A percentile compares a stretch with the other conserved stretches of the same genome.
These are phyloP conservation scores for Staurois parvus DNA, from an alignment of 2,797 vertebrate genomes.

Conservation along the genomic window DNA sequence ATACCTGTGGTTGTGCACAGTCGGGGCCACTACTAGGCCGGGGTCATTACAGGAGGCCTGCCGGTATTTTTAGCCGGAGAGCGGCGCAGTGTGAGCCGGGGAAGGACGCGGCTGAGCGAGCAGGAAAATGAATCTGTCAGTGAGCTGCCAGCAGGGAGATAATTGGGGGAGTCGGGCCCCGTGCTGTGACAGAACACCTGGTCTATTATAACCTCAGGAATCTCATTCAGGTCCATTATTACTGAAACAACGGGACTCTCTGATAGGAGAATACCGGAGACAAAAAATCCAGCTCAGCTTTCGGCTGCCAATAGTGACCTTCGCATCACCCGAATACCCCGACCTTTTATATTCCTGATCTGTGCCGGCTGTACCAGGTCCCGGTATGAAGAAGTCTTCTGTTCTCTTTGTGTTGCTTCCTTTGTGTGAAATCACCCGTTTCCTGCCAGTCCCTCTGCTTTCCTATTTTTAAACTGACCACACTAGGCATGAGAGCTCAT, in stretches of 20 bases:
- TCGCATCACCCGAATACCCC: too few species aligned
- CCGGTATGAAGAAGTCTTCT: too few species aligned
- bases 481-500: too few species aligned
- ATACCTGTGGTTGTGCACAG: conserved; percentile 8
- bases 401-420: too few species aligned
- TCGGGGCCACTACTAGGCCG: conserved; percentile 7
- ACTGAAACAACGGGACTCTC: not conserved
- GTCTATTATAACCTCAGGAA: conserved; percentile 6
- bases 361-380: too few species aligned
- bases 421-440: too few species aligned
- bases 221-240: not conserved
- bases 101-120: conserved; percentile 25
- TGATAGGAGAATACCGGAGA: not conserved
- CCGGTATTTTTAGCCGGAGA: conserved; percentile 48
- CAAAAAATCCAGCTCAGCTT: not conserved
- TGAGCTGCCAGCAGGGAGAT: conserved; percentile 25
- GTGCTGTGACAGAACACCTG: conserved; percentile 6
- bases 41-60: conserved; percentile 32
- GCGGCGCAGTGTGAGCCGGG: conserved; percentile 19
- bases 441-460: too few species aligned
- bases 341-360: too few species aligned
- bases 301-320: too few species aligned
- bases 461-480: too few species aligned
- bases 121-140: conserved; percentile 47
- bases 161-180: conserved; percentile 30